Evolutionary conservation across 2,888 invertebrate species (phyloP).

Genomic region (Steinernema carpocapsae): DNA sequence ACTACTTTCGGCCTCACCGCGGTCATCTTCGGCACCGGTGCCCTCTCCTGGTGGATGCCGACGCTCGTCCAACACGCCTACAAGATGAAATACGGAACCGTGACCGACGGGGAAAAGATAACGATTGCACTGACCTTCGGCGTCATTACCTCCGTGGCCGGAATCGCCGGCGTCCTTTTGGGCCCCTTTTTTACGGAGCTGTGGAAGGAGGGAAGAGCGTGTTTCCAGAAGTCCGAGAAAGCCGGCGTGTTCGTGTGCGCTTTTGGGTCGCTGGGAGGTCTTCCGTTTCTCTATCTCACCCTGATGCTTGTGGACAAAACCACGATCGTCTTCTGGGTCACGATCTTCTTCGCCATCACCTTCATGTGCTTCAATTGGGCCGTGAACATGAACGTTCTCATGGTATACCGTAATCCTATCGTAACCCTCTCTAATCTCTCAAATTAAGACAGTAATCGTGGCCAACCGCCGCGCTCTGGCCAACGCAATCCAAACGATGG

Average conservation of each 20-base stretch:
- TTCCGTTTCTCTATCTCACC: slow-evolving; percentile 85
- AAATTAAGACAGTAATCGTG: slow-evolving; percentile 86
- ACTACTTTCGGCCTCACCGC: slow-evolving; percentile 93
- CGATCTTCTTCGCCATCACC: slow-evolving; percentile 72
- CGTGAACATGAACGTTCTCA: slow-evolving; percentile 88
- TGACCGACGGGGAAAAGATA: slow-evolving; percentile 44
- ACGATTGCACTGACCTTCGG: slow-evolving; percentile 82
- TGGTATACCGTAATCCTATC: slow-evolving; percentile 63
- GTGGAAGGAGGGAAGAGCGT: slow-evolving; percentile 50
- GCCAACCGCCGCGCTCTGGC: slow-evolving; percentile 94
- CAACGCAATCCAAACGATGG: slow-evolving; percentile 92
- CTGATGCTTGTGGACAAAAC: slow-evolving; percentile 69
- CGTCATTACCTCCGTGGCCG: slow-evolving; percentile 87
- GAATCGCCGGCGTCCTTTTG: slow-evolving; percentile 86
- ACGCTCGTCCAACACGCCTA: slow-evolving; percentile 49
- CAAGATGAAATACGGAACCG: slow-evolving; percentile 40
- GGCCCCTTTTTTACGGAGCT: slow-evolving; percentile 76
- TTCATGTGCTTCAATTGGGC: slow-evolving; percentile 95
- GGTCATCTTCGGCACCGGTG: slow-evolving; percentile 94
- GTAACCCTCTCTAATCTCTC: background rate
- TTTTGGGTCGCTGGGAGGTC: slow-evolving; percentile 81
- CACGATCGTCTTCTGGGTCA: slow-evolving; percentile 73
- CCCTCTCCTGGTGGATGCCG: slow-evolving; percentile 87
- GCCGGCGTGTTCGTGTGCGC: slow-evolving; percentile 80
- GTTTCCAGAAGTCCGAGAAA: slow-evolving; percentile 38